Percentiles rank a stretch among this genome's conserved stretches.
phyloP scores from a whole-genome alignment of 2,888 invertebrate species.

The Megamerina dolium region DNA sequence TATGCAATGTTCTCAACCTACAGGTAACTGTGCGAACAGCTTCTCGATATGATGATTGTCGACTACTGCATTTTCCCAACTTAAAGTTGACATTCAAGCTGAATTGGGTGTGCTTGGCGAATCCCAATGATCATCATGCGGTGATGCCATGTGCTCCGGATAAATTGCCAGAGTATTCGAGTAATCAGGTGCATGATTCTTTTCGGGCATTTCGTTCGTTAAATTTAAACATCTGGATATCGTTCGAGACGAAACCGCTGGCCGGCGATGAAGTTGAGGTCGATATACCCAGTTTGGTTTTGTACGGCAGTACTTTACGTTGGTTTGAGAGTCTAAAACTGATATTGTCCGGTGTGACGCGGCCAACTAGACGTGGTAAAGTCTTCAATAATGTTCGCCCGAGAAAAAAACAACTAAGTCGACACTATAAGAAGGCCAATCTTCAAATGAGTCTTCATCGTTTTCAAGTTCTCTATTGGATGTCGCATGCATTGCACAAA shows the following conservation, averaged over 20 bases:
- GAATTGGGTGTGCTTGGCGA: conserved; percentile 86
- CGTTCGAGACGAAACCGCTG: conserved; percentile 68
- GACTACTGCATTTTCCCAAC: conserved; percentile 84
- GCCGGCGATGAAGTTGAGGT: conserved; percentile 51
- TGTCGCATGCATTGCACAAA: conserved; percentile 91
- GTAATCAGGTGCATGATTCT: conserved; percentile 92
- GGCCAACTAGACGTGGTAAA: conserved; percentile 87
- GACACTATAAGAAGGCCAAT: conserved; percentile 85
- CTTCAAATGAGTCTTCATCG: conserved; percentile 82
- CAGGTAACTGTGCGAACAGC: conserved; percentile 82
- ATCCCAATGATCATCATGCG: conserved; percentile 92
- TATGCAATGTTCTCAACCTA: conserved; percentile 4
- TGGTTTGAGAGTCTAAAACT: conserved; percentile 96
- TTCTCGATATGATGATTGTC: conserved; percentile 97
- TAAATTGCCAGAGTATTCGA: conserved; percentile 92
- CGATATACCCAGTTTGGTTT: conserved; percentile 66
- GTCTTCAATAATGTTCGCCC: conserved; percentile 80
- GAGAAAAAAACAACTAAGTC: conserved; percentile 82
- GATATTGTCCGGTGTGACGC: conserved; percentile 84
- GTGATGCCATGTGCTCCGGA: conserved; percentile 95
- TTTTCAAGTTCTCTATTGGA: conserved; percentile 81
- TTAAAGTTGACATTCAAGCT: conserved; percentile 77
- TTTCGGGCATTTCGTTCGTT: conserved; percentile 90
- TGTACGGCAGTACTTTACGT: conserved; percentile 88
- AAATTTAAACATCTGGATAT: conserved; percentile 71